Conservation (phyloP, 2,113 vertebrate genomes). For the Paedocypris sp. region DNA sequence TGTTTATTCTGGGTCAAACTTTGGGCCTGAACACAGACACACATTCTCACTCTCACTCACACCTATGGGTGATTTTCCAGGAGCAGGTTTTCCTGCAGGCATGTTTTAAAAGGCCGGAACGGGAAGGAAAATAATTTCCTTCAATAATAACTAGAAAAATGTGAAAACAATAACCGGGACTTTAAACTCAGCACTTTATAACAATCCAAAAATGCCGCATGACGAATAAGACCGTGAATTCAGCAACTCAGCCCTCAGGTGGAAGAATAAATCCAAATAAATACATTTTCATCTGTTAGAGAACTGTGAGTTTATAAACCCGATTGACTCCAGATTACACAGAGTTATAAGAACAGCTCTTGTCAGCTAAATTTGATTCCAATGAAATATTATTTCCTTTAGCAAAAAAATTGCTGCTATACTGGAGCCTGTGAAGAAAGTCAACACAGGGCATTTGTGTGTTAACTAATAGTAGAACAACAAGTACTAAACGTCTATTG, state of each 20-base stretch:
- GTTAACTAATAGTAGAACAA: constrained; percentile 2
- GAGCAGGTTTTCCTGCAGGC: too few species aligned
- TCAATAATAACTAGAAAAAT: too few species aligned
- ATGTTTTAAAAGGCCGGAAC: too few species aligned
- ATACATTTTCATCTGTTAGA: not conserved
- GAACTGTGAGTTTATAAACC: not conserved
- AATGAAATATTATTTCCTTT: not conserved
- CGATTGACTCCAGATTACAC: not conserved
- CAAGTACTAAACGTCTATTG: constrained; percentile 1
- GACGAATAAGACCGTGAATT: constrained; percentile 27
- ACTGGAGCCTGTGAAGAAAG: not conserved
- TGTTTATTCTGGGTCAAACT: too few species aligned
- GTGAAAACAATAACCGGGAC: too few species aligned
- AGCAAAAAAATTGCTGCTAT: not conserved
- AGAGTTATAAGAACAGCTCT: not conserved
- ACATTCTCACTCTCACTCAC: too few species aligned
- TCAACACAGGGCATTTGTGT: not conserved
- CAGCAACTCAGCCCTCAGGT: not conserved
- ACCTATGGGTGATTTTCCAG: too few species aligned
- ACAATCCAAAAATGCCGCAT: too few species aligned
- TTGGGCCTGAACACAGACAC: too few species aligned
- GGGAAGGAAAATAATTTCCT: too few species aligned
- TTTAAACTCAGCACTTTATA: not conserved
- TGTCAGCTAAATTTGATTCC: not conserved
- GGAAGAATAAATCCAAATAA: not conserved